Conservation (phyloP, 2,888 invertebrate species). For the Synanthedon myopaeformis region DNA sequence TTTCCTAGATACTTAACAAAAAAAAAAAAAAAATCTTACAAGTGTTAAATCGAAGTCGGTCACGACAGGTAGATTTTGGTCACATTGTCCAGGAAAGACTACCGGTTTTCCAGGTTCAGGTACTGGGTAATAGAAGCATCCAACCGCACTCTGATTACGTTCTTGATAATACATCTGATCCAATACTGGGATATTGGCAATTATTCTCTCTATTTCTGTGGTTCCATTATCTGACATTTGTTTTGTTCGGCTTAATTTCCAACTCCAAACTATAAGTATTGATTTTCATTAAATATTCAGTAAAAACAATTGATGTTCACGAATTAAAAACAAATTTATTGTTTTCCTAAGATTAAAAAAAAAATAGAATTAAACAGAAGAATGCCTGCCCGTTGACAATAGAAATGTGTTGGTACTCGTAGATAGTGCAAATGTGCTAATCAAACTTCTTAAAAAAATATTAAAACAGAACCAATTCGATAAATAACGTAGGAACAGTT, state of each 20-base stretch:
- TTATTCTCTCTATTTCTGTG: slow-evolving; percentile 20
- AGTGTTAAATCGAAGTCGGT: not conserved
- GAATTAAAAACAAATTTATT: no score
- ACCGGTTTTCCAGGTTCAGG: slow-evolving; percentile 30
- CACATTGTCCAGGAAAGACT: slow-evolving; percentile 39
- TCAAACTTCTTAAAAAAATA: no score
- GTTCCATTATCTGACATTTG: slow-evolving; percentile 15
- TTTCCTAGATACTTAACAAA: not conserved
- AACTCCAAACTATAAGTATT: slow-evolving; percentile 30
- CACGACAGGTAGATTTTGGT: slow-evolving; percentile 7
- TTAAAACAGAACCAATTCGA: no score
- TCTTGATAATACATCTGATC: slow-evolving; percentile 24
- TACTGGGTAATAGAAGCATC: slow-evolving; percentile 48
- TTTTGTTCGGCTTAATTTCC: slow-evolving; percentile 46
- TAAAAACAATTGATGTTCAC: no score
- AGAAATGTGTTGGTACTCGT: no score
- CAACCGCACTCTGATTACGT: slow-evolving; percentile 27
- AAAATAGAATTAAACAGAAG: no score
- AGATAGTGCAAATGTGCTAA: no score
- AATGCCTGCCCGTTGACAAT: no score
- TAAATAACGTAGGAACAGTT: no score
- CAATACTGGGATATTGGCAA: slow-evolving; percentile 24
- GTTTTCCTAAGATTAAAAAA: no score
- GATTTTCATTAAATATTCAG: not conserved
- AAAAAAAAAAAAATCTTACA: not conserved